Base-by-base conservation (phyloP, 2,888 invertebrate species). In the Drosophila testacea region DNA sequence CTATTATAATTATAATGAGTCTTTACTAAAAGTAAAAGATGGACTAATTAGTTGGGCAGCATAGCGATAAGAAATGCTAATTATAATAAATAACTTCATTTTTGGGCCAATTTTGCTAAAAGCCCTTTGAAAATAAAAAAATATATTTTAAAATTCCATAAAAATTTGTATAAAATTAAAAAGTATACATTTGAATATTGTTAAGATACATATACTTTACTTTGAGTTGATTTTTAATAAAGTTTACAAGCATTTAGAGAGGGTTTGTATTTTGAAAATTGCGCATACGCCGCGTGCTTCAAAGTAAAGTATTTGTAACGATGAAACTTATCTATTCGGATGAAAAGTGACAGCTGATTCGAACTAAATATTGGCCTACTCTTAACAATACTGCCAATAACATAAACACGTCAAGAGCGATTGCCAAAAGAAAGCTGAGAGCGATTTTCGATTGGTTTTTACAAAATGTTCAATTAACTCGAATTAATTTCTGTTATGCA, bases 361-460 rank as follows among this genome's bases (percentile, higher is more conserved):
- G 16, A 38, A 11, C 46, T 36, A 39, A 28, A 55, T 68, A 59
- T 41, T 59, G 51, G 61, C 61, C 13, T 42, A 54, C 28, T 5
- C 13, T 22, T 9, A 41, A 44, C 28, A 54, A 30, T 30, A 16
- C 22, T 30, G 42, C 41, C 42, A 54, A 27, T 47, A 51, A 41
- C 10, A 56, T 66, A 64, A 74, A 70, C 44, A 69, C 36, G 28
- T 27, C 39, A 16, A 30, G 51, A 42, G 46, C 56, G 55, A 57
- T 57, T 44, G 71, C 50, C 44, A 51, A 69, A 73, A 61, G 79
- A 76, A 76, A 78, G 76, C 68, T 46, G 4, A 34, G 13, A 38
- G 28, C 28, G 41, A 42, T 57, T 75, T 57, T 60, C 59, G 44
- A 59, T 66, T 61, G 65, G 59, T 52, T 55, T 73, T 69, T 48